These are phyloP conservation scores for Bettongia penicillata DNA, from an alignment of 2,113 vertebrate species.

Conservation along the genomic window DNA sequence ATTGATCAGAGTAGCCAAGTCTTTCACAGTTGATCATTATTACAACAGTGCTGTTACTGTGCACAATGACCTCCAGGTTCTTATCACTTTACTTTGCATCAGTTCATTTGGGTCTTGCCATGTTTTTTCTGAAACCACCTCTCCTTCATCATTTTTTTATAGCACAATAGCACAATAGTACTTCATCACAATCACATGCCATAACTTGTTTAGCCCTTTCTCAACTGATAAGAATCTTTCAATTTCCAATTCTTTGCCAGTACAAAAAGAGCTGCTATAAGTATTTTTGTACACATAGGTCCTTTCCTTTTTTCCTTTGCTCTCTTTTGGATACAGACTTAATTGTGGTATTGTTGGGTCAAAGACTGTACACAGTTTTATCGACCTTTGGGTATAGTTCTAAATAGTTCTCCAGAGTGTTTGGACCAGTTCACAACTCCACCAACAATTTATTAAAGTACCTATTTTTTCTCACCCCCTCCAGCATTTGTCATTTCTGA, in stretches of 20 bases:
- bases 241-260: not conserved
- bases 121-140: not conserved
- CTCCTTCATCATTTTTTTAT: no score
- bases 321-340: not conserved
- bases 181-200: not conserved
- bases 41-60: not conserved
- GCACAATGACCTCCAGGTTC: not conserved
- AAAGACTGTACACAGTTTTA: not conserved
- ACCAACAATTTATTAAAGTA: not conserved
- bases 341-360: not conserved
- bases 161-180: not conserved
- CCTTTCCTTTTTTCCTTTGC: not conserved
- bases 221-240: not conserved
- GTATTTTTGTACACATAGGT: not conserved
- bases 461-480: not conserved
- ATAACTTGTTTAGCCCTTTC: not conserved
- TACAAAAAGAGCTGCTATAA: not conserved
- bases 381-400: not conserved
- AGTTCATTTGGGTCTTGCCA: not conserved
- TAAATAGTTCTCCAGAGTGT: not conserved
- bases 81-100: not conserved
- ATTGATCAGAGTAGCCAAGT: not conserved
- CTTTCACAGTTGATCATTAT: not conserved
- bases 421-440: not conserved
- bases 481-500: not conserved